phyloP scores from a whole-genome alignment of 2,888 invertebrate species.

The Drosophila setosimentum region DNA sequence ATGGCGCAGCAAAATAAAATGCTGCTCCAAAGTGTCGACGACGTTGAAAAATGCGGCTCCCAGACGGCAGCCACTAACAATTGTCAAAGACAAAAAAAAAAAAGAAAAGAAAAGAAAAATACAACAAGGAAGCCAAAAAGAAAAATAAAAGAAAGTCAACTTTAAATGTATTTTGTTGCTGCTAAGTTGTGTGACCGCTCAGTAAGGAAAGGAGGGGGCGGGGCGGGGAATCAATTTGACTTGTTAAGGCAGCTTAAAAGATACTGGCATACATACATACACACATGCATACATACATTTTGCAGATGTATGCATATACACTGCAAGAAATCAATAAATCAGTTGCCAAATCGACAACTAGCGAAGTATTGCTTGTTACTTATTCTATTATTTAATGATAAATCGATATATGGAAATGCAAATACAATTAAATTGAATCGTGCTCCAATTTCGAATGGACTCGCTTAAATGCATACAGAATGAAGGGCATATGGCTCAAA shows the following conservation, averaged over 20 bases:
- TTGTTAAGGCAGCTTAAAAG: conserved; percentile 15
- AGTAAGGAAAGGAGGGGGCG: not conserved
- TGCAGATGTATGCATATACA: not conserved
- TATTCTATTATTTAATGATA: not conserved
- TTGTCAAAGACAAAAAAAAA: conserved; percentile 17
- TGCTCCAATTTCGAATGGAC: not conserved
- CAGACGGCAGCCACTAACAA: conserved; percentile 16
- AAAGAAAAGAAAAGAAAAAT: conserved; percentile 11
- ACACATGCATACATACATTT: not conserved
- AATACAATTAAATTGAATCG: not conserved
- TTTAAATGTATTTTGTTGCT: conserved; percentile 9
- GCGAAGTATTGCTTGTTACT: not conserved
- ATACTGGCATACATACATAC: not conserved
- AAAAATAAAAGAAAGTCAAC: conserved; percentile 2
- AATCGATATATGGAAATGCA: not conserved
- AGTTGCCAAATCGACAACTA: not conserved
- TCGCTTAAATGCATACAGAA: not conserved
- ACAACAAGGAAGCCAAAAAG: not conserved
- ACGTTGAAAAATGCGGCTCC: conserved; percentile 22
- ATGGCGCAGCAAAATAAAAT: conserved; percentile 63
- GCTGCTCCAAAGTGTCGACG: conserved; percentile 33
- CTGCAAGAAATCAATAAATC: conserved; percentile 1
- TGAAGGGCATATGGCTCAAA: not conserved
- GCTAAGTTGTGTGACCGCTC: not conserved
- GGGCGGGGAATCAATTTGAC: not conserved